Evolutionary conservation across 2,888 invertebrate species (phyloP).

Genomic region (Microplitis deprimator): DNA sequence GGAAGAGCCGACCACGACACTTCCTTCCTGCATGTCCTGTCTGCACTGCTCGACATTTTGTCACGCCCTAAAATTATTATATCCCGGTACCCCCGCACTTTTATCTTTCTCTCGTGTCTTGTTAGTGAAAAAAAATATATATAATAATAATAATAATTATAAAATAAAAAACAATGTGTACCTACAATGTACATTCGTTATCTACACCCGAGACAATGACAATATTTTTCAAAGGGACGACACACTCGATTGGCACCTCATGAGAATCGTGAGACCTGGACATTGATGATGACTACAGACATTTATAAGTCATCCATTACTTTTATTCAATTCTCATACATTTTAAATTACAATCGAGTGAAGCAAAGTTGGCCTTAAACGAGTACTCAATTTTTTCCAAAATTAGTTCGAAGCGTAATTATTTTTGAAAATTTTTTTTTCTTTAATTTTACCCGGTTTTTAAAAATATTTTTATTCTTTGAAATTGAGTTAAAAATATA

Average conservation of each 20-base stretch:
- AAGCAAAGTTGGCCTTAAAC: not conserved
- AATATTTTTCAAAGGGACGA: conserved; percentile 29
- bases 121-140: too few species aligned
- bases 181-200: conserved; percentile 25
- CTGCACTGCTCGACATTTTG: conserved; percentile 50
- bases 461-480: too few species aligned
- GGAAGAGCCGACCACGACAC: conserved; percentile 69
- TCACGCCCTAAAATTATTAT: conserved; percentile 52
- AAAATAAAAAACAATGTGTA: too few species aligned
- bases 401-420: not conserved
- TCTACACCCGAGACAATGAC: conserved; percentile 23
- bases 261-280: conserved; percentile 33
- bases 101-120: conserved; percentile 10
- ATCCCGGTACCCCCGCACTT: conserved; percentile 30
- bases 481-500: too few species aligned
- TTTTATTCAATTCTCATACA: not conserved
- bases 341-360: not conserved
- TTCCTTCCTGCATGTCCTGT: conserved; percentile 68
- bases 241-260: conserved; percentile 6
- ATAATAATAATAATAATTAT: too few species aligned
- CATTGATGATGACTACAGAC: conserved; percentile 2
- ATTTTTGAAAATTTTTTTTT: too few species aligned
- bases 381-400: not conserved
- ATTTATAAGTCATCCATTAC: conserved; percentile 2
- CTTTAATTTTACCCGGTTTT: too few species aligned